phyloP scores from a whole-genome alignment of 2,113 vertebrate species.

The Elanoides forficatus region DNA sequence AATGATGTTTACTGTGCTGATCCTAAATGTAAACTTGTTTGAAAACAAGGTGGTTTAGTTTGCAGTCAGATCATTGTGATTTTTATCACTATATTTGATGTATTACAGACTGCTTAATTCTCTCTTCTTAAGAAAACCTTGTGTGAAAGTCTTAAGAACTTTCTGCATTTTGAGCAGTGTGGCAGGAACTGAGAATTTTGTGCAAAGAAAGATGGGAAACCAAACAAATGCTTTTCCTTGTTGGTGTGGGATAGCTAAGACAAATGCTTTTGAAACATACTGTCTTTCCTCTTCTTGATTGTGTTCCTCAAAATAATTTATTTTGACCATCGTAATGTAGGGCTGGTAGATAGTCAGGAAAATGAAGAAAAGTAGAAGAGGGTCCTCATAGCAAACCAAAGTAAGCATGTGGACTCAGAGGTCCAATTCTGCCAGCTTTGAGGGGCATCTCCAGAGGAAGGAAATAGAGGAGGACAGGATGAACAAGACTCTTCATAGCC shows the following conservation, averaged over 20 bases:
- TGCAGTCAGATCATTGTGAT: background rate
- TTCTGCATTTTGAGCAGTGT: background rate
- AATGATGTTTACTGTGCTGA: background rate
- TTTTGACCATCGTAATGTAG: background rate
- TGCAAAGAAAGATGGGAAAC: background rate
- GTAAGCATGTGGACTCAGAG: background rate
- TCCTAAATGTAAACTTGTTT: background rate
- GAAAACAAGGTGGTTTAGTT: constrained; percentile 9
- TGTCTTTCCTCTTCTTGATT: background rate
- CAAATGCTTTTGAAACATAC: background rate
- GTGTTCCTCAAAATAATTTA: background rate
- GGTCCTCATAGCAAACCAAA: background rate
- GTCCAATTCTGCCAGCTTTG: background rate
- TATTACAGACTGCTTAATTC: background rate
- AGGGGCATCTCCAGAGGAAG: background rate
- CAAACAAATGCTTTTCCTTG: background rate
- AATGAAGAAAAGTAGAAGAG: background rate
- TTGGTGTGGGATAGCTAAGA: background rate
- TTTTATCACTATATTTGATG: background rate
- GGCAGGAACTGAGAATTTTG: background rate
- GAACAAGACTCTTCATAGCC: background rate
- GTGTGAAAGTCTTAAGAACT: background rate
- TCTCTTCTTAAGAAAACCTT: background rate
- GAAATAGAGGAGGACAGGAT: background rate
- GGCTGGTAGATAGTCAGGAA: background rate